phyloP scores from a whole-genome alignment of 92 coral and sea anemone genomes.

The Ricordea florida region DNA sequence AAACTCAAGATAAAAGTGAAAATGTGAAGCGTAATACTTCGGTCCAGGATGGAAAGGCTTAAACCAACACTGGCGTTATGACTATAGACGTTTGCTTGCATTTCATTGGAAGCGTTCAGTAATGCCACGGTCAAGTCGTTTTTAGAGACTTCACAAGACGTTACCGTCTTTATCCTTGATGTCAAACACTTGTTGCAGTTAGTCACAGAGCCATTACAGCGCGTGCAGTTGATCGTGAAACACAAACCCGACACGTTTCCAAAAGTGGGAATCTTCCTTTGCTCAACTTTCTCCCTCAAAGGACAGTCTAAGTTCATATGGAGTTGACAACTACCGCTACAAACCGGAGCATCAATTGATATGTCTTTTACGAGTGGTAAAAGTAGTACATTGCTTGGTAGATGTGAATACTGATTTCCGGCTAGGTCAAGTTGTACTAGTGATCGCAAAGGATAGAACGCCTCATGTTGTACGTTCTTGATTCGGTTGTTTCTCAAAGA shows the following conservation, averaged over 20 bases:
- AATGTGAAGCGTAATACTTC: neutral
- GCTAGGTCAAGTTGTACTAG: neutral
- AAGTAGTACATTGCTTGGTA: neutral
- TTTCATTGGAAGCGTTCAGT: neutral
- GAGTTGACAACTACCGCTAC: neutral
- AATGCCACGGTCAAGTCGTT: neutral
- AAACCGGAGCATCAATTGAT: neutral
- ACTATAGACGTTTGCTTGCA: neutral
- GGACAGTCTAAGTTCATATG: neutral
- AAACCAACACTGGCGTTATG: neutral
- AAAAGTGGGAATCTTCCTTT: neutral
- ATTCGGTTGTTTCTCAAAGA: neutral
- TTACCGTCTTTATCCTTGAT: too few species aligned
- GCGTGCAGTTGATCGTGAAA: neutral
- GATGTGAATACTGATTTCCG: neutral
- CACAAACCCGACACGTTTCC: neutral
- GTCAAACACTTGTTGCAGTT: neutral
- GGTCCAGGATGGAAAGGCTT: neutral
- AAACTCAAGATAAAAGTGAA: slow-evolving; percentile 11
- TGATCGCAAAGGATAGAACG: neutral
- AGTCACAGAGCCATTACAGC: neutral
- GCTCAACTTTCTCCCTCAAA: neutral
- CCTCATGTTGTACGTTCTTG: neutral
- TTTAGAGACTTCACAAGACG: too few species aligned
- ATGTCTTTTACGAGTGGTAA: neutral